Evolutionary conservation across 1,140 invertebrate genomes (phyloP).

Genomic region (Zaprionus taronus): DNA sequence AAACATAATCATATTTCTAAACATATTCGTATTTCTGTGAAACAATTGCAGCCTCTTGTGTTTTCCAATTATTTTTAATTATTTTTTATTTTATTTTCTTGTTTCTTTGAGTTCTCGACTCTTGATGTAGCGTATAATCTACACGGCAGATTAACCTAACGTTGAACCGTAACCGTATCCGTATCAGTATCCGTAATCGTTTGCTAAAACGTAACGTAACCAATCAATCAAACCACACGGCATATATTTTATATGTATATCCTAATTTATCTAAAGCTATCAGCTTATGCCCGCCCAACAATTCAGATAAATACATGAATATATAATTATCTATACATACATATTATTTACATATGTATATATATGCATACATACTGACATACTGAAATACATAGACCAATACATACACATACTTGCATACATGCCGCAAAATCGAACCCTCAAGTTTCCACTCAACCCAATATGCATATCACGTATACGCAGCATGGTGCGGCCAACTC

Average conservation of each 20-base stretch:
- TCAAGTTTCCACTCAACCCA: neutral
- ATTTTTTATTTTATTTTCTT: neutral
- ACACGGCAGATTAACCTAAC: constrained; percentile 36
- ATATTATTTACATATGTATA: constrained; percentile 29
- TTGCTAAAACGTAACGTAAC: constrained; percentile 19
- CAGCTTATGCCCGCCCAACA: neutral
- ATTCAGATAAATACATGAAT: constrained; percentile 17
- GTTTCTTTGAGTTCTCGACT: constrained; percentile 31
- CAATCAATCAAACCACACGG: constrained; percentile 32
- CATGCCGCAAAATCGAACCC: neutral
- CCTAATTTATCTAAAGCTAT: neutral
- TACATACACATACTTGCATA: constrained; percentile 23
- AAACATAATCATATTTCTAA: constrained; percentile 38
- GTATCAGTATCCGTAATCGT: constrained; percentile 26
- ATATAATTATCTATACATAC: constrained; percentile 12
- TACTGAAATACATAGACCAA: constrained; percentile 12
- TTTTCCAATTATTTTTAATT: neutral
- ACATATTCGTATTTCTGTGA: constrained; percentile 53
- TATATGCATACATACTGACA: constrained; percentile 10
- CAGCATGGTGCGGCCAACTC: constrained; percentile 25
- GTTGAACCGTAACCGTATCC: constrained; percentile 22
- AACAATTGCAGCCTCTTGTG: constrained; percentile 34
- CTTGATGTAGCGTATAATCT: constrained; percentile 28
- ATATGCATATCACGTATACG: constrained; percentile 32
- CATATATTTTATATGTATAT: constrained; percentile 28